These are phyloP conservation scores for Heliconius sara DNA, from an alignment of 2,888 invertebrate species.

Conservation along the genomic window DNA sequence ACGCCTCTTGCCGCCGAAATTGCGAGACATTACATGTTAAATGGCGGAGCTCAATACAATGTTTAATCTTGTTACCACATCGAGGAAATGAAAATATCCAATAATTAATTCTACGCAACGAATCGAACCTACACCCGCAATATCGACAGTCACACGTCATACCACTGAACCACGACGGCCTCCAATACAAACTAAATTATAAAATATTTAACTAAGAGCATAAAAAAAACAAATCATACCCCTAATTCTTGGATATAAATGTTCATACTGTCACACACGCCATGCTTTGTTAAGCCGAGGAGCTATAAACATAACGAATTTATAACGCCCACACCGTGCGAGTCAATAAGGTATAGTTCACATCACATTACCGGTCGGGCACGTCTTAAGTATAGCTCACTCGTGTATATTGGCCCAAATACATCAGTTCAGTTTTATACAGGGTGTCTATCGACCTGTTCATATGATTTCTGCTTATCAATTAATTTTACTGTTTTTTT, in stretches of 20 bases:
- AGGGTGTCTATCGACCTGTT: not conserved
- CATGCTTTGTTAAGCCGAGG: conserved; percentile 9
- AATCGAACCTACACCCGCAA: no score
- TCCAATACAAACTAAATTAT: no score
- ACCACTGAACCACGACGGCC: no score
- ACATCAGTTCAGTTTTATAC: not conserved
- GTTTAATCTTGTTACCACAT: no score
- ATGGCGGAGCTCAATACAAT: no score
- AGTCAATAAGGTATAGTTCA: conserved; percentile 36
- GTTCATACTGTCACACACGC: conserved; percentile 8
- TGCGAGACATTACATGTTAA: no score
- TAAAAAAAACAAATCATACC: not conserved
- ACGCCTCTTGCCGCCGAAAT: no score
- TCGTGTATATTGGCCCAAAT: not conserved
- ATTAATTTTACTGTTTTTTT: not conserved
- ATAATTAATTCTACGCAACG: no score
- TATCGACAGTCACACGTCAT: no score
- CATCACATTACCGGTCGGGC: conserved; percentile 33
- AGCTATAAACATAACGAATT: conserved; percentile 34
- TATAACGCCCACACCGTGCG: conserved; percentile 20
- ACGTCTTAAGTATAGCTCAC: not conserved
- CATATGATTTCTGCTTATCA: not conserved
- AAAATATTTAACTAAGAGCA: no score
- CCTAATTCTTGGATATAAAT: not conserved
- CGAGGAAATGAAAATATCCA: no score